A percentile compares a stretch with the other conserved stretches of the same genome.
phyloP scores from a whole-genome alignment of 92 coral and sea anemone genomes.

The Heliopora coerulea region DNA sequence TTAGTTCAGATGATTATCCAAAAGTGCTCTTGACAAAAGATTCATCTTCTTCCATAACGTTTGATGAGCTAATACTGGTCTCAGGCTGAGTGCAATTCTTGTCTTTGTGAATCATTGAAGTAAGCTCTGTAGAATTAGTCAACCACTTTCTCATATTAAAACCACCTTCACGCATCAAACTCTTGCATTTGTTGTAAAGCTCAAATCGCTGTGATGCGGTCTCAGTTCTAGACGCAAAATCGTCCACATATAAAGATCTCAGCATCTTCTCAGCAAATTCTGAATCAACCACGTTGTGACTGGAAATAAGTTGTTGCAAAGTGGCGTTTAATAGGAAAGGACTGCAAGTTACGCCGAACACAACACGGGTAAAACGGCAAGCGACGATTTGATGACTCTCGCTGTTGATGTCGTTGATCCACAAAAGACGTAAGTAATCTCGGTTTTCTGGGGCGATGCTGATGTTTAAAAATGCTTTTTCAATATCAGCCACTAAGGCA shows the following conservation, averaged over 20 bases:
- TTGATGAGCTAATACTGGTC: no score
- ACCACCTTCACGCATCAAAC: no score
- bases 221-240: conserved; percentile 37
- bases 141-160: conserved; percentile 12
- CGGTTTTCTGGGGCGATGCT: background rate
- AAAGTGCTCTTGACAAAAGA: no score
- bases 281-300: conserved; percentile 19
- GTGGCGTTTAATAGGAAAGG: conserved; percentile 51
- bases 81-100: no score
- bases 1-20: no score
- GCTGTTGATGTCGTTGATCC: conserved; percentile 18
- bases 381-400: background rate
- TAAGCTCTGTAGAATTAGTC: no score
- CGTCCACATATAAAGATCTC: conserved; percentile 41
- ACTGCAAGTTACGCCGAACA: conserved; percentile 38
- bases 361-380: conserved; percentile 39
- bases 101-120: no score
- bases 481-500: conserved; percentile 18
- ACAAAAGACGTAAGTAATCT: conserved; percentile 35
- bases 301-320: conserved; percentile 35
- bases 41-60: no score
- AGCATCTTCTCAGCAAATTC: conserved; percentile 38
- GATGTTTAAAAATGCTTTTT: conserved; percentile 18
- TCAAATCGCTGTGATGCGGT: conserved; percentile 32
- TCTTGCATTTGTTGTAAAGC: background rate